Evolutionary conservation across 2,888 invertebrate species (phyloP).

Genomic region (Trissoscelio sp.): DNA sequence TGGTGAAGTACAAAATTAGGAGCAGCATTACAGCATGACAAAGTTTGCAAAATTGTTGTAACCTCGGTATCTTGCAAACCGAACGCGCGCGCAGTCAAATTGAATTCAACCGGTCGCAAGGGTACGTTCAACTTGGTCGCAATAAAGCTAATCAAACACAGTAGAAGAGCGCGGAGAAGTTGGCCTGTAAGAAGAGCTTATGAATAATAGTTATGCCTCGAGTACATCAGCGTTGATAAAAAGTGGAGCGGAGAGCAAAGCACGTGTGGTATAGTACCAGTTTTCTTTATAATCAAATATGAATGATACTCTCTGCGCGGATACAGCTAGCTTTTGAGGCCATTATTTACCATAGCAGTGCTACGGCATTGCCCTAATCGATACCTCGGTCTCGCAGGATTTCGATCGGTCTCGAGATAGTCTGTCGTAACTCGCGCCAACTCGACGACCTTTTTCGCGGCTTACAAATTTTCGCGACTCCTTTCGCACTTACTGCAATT

Average conservation of each 20-base stretch:
- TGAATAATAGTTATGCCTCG: conserved; percentile 62
- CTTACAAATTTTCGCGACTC: conserved; percentile 15
- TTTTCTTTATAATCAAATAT: conserved; percentile 74
- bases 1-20: too few relatives aligned
- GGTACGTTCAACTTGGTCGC: conserved; percentile 36
- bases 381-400: conserved; percentile 58
- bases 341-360: conserved; percentile 62
- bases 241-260: conserved; percentile 64
- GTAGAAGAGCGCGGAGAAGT: conserved; percentile 46
- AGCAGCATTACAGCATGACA: too few relatives aligned
- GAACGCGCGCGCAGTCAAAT: conserved; percentile 1
- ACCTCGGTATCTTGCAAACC: too few relatives aligned
- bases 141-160: conserved; percentile 52
- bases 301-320: conserved; percentile 72
- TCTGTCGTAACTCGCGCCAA: conserved; percentile 9
- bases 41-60: too few relatives aligned
- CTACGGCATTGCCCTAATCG: conserved; percentile 63
- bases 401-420: conserved; percentile 60
- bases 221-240: conserved; percentile 62
- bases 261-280: conserved; percentile 68
- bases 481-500: too few relatives aligned
- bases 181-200: conserved; percentile 61
- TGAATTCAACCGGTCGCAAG: conserved; percentile 7
- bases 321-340: conserved; percentile 73
- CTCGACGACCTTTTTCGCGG: conserved; percentile 24